A percentile compares a stretch with the other conserved stretches of the same genome.
These are phyloP conservation scores for Myodes glareolus DNA, from an alignment of 2,113 vertebrate species.

Conservation along the genomic window DNA sequence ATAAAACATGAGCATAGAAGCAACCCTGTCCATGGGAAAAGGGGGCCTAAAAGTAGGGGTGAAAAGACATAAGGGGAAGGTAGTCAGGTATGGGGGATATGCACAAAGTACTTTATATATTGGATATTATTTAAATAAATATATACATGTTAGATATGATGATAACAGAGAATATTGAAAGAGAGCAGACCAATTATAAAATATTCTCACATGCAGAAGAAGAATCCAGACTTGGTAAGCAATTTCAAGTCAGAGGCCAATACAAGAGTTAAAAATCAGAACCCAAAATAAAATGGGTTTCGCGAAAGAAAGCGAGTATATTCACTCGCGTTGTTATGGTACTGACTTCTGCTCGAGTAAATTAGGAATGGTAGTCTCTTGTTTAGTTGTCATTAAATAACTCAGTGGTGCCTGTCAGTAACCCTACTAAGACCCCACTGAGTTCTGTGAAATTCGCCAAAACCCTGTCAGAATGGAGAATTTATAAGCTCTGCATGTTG, in stretches of 20 bases:
- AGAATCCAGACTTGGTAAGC: neutral
- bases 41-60: neutral
- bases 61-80: neutral
- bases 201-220: neutral
- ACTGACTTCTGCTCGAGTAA: conserved; percentile 71
- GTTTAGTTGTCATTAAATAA: conserved; percentile 71
- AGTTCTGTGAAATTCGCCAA: conserved; percentile 71
- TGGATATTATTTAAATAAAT: neutral
- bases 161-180: neutral
- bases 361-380: conserved; percentile 74
- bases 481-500: conserved; percentile 70
- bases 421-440: conserved; percentile 58
- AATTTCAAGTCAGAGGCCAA: conserved; percentile 56
- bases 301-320: conserved; percentile 44
- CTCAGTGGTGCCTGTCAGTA: conserved; percentile 61
- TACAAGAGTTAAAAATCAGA: conserved; percentile 67
- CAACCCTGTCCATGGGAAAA: neutral
- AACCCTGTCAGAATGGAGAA: conserved; percentile 56
- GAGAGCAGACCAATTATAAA: neutral
- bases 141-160: neutral
- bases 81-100: too few relatives aligned
- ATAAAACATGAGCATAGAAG: too few relatives aligned
- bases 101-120: neutral
- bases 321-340: conserved; percentile 67
- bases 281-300: conserved; percentile 45